Base-by-base conservation (phyloP, 2,797 vertebrate genomes). In the Amblyopsis hoosieri region DNA sequence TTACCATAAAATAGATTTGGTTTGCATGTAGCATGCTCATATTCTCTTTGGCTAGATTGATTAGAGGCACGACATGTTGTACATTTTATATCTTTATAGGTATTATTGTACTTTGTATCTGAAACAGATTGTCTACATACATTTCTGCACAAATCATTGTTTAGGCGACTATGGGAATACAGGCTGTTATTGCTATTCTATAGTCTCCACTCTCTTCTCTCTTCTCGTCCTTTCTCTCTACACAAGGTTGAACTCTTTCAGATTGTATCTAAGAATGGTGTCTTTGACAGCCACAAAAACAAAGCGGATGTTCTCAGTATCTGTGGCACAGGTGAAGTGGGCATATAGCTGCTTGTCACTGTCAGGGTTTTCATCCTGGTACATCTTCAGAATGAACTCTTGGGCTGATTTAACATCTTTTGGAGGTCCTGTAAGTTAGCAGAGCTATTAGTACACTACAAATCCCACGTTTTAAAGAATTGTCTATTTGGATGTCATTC, bases 231-330 rank as follows among this genome's bases (percentile, higher is more conserved):
- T 57, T 53, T 53, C 29, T 33, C 19, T 15, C 64, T 78, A 94
- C 70, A 96, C 92, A 14, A 96, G 83, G 69, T 94, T 95, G 90
- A 95, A 95, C 29, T 96, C 94, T 75, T 78, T 87, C 56, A 95
- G 92, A 78, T 96, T 97, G 75, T 94, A 84, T 42, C 94, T 92
- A 48, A 97, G 92, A 82, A 98, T 96, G 3, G 93, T 96, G 89
- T 97, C 95, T 82, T 95, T 97, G 71, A 97, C 94, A 0, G 94
- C 94, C 62, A 91, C 89, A 0, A 98, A 97, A 76, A 97, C 91
- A 1, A 96, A 95, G 76, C 90, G 83, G 83, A 93, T 96, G 72
- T 98, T 97, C 85, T 97, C 95, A 0, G 95, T 97, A 85, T 96
- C 95, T 0, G 95, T 96, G 68, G 94, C 94, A 17, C 94, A 96